Conservation (phyloP, 2,888 invertebrate species). For the Synanthedon vespiformis region DNA sequence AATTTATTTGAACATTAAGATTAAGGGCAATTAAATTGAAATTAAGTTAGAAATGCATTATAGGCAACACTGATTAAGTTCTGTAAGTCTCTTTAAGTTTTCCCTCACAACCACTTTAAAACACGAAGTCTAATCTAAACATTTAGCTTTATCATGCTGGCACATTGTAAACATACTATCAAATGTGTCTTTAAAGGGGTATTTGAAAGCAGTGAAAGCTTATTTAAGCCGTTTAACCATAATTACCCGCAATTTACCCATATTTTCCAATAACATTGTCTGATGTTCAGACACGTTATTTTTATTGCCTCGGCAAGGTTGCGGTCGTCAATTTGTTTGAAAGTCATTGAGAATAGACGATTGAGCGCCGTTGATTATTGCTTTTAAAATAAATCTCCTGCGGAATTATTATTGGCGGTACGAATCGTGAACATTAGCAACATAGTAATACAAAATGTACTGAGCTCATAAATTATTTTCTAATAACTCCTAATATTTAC, state of each 20-base stretch:
- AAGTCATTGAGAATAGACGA: background rate
- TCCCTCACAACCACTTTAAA: conserved; percentile 11
- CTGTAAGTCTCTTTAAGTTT: background rate
- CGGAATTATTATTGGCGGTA: too few relatives aligned
- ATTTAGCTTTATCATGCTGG: conserved; percentile 23
- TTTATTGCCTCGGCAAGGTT: conserved; percentile 13
- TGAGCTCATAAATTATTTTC: too few relatives aligned
- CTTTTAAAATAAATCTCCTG: background rate
- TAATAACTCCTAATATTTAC: too few relatives aligned
- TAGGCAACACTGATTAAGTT: background rate
- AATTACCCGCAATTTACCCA: conserved; percentile 28
- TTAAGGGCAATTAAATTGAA: background rate
- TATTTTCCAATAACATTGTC: conserved; percentile 25
- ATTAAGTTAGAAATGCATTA: background rate
- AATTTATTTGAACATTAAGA: background rate
- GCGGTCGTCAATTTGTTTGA: conserved; percentile 3
- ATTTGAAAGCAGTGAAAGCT: conserved; percentile 40
- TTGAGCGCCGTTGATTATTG: conserved; percentile 2
- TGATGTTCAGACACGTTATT: conserved; percentile 18
- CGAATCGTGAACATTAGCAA: too few relatives aligned
- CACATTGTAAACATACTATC: conserved; percentile 26
- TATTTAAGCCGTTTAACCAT: conserved; percentile 24
- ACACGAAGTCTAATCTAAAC: conserved; percentile 18
- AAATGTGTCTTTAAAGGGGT: conserved; percentile 21
- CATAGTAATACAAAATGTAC: too few relatives aligned